Evolutionary conservation across 2,888 invertebrate genomes (phyloP).

Genomic region (Digitonthophagus gazella): DNA sequence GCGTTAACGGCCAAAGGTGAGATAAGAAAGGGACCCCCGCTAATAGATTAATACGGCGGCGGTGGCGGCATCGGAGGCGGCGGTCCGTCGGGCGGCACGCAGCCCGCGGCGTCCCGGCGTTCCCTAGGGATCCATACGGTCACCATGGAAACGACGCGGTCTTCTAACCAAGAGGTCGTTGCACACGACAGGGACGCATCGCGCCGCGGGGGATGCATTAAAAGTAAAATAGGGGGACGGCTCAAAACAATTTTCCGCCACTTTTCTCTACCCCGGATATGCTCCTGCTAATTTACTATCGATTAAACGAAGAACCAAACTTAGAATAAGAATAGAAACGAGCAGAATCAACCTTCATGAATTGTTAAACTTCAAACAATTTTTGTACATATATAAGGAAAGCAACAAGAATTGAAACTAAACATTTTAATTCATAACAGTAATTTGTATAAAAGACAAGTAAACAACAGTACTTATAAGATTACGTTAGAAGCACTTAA

Average conservation of each 20-base stretch:
- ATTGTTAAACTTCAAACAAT: too few species aligned
- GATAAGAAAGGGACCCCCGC: conserved; percentile 40
- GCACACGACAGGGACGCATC: conserved; percentile 35
- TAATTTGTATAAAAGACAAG: too few species aligned
- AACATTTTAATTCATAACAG: too few species aligned
- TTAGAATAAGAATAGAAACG: too few species aligned
- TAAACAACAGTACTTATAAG: too few species aligned
- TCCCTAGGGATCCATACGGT: conserved; percentile 41
- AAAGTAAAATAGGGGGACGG: not conserved
- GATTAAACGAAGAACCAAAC: too few species aligned
- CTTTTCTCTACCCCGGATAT: not conserved
- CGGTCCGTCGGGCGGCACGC: conserved; percentile 36
- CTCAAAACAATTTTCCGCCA: not conserved
- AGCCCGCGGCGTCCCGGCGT: not conserved
- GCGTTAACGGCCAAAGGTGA: conserved; percentile 24
- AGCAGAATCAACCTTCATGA: too few species aligned
- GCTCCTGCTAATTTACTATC: not conserved
- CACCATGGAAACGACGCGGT: conserved; percentile 40
- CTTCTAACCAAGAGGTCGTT: conserved; percentile 39
- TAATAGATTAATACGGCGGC: conserved; percentile 42
- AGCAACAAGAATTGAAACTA: too few species aligned
- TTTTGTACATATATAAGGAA: too few species aligned
- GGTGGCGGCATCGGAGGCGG: conserved; percentile 17
- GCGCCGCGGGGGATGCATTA: not conserved
- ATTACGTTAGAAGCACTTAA: too few species aligned